Conservation (phyloP, 2,797 vertebrate species). For the Carduelis carduelis region DNA sequence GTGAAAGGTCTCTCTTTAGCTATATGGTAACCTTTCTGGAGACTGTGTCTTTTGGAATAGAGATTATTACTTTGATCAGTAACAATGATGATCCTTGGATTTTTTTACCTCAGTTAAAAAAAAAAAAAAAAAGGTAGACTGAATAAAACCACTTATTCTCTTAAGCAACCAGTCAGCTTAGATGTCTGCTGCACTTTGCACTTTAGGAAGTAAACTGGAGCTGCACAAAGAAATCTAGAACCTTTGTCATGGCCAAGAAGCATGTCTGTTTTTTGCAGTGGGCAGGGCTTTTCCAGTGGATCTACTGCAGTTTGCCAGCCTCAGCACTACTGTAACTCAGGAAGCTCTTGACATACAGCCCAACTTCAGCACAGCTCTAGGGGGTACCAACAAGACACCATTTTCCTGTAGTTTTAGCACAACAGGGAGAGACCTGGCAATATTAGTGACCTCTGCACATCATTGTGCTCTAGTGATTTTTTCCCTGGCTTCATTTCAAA, state of each 20-base stretch:
- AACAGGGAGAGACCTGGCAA: not conserved
- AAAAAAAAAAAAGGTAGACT: not conserved
- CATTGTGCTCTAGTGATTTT: not conserved
- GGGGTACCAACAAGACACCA: not conserved
- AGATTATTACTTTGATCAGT: accelerated
- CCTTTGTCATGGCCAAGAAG: not conserved
- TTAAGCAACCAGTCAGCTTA: not conserved
- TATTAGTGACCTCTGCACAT: not conserved
- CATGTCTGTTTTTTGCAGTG: not conserved
- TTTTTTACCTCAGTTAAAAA: not conserved
- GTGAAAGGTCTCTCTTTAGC: not conserved
- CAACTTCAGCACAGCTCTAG: not conserved
- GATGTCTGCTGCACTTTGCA: not conserved
- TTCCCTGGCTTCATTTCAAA: not conserved
- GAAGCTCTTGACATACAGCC: not conserved
- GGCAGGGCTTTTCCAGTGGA: not conserved
- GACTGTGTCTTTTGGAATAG: not conserved
- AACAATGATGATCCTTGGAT: not conserved
- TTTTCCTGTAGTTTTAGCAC: not conserved
- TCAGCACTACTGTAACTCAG: not conserved
- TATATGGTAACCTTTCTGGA: not conserved
- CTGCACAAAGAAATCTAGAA: not conserved
- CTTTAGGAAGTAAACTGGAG: not conserved
- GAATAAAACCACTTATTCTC: not conserved
- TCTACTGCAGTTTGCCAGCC: not conserved